Evolutionary conservation across 2,113 vertebrate genomes (phyloP).

Genomic region (Cairina moschata): DNA sequence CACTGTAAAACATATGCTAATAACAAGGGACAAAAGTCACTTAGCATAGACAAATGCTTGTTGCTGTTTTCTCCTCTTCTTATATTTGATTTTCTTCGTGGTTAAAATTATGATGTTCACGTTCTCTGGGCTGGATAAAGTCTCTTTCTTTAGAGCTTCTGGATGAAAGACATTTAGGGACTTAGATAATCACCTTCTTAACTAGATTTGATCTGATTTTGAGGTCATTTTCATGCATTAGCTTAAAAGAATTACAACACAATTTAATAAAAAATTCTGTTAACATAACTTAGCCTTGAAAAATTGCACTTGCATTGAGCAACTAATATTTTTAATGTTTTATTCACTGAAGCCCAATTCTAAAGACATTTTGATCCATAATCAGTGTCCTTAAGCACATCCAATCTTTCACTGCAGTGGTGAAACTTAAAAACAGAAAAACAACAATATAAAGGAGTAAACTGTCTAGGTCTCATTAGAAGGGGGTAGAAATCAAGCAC

Average conservation of each 20-base stretch:
- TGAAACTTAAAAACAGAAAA: constrained; percentile 7
- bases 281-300: constrained; percentile 61
- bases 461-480: not conserved
- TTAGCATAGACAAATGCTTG: not conserved
- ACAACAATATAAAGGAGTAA: not conserved
- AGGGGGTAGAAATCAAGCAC: not conserved
- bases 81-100: not conserved
- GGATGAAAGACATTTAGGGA: constrained; percentile 27
- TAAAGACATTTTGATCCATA: constrained; percentile 51
- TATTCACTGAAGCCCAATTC: constrained; percentile 46
- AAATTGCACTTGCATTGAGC: constrained; percentile 15
- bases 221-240: constrained; percentile 62
- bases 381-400: constrained; percentile 29
- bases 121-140: not conserved
- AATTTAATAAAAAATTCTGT: constrained; percentile 62
- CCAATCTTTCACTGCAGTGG: not conserved
- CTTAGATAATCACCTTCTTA: constrained; percentile 49
- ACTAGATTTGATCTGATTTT: constrained; percentile 55
- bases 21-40: not conserved
- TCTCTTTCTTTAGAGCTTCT: not conserved
- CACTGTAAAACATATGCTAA: not conserved
- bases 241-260: constrained; percentile 64
- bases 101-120: not conserved
- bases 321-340: constrained; percentile 58
- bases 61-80: not conserved